These are phyloP conservation scores for Prionailurus bengalensis DNA, from an alignment of 2,113 vertebrate species.

Conservation along the genomic window DNA sequence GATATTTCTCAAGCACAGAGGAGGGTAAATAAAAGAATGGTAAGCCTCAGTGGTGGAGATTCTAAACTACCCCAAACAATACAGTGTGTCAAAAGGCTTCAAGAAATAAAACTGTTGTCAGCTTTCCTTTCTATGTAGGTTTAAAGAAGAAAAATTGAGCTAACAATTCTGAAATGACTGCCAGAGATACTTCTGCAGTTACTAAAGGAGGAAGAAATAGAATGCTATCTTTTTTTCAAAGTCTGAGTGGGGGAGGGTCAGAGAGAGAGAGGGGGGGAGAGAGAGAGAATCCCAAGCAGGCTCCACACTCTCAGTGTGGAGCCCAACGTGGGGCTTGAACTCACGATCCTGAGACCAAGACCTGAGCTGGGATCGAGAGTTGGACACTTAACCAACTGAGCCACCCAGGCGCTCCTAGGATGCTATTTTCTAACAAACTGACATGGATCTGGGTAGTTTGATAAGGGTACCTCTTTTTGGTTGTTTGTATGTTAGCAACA, in stretches of 20 bases:
- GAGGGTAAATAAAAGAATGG: constrained; percentile 79
- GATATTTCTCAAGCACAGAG: constrained; percentile 78
- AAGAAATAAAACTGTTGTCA: constrained; percentile 79
- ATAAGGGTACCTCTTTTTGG: neutral
- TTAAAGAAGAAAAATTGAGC: constrained; percentile 77
- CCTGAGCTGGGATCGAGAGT: no score
- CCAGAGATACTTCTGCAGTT: constrained; percentile 61
- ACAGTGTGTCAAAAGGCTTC: constrained; percentile 79
- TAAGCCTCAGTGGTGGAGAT: constrained; percentile 79
- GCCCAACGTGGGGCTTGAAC: no score
- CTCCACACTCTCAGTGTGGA: no score
- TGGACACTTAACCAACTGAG: no score
- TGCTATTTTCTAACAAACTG: constrained; percentile 61
- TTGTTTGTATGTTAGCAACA: constrained; percentile 40
- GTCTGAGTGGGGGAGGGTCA: no score
- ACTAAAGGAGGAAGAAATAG: constrained; percentile 47
- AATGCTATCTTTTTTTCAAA: constrained; percentile 37
- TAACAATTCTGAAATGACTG: constrained; percentile 76
- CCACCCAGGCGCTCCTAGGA: no score
- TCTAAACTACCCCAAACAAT: constrained; percentile 82
- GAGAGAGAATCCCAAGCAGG: no score
- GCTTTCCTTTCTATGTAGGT: constrained; percentile 60
- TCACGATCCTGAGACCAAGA: no score
- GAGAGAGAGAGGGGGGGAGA: no score
- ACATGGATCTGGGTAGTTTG: neutral